Evolutionary conservation across 2,113 vertebrate genomes (phyloP).

Genomic region (Geothlypis trichas): DNA sequence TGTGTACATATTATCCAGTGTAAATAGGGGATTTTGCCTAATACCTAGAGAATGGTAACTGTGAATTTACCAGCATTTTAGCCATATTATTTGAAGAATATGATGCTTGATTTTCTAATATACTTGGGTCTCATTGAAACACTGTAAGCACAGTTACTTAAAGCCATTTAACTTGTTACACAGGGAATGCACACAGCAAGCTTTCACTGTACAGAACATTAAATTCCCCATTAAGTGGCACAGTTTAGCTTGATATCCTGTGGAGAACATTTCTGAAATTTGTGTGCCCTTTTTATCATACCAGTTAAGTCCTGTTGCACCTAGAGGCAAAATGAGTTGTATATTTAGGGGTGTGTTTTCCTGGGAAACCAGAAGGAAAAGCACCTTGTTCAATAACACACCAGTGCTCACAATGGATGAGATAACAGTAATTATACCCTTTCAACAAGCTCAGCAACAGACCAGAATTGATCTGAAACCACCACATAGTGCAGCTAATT

Average conservation of each 20-base stretch:
- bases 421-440: neutral
- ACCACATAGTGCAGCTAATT: neutral
- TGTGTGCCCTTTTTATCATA: neutral
- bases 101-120: constrained; percentile 27
- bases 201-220: neutral
- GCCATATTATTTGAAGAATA: constrained; percentile 63
- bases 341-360: neutral
- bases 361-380: neutral
- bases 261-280: neutral
- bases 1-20: constrained; percentile 58
- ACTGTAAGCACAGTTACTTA: constrained; percentile 57
- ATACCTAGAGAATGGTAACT: constrained; percentile 6
- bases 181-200: neutral
- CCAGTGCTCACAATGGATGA: neutral
- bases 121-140: constrained; percentile 7
- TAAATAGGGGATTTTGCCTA: constrained; percentile 43
- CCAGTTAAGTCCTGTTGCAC: neutral
- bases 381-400: neutral
- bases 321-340: neutral
- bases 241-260: neutral
- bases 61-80: constrained; percentile 63
- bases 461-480: neutral
- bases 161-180: constrained; percentile 52
- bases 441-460: neutral
- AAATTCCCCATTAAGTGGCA: neutral